Percentiles rank a stretch among this genome's conserved stretches.
These are phyloP conservation scores for Spodoptera frugiperda DNA, from an alignment of 1,140 invertebrate species.

Conservation along the genomic window DNA sequence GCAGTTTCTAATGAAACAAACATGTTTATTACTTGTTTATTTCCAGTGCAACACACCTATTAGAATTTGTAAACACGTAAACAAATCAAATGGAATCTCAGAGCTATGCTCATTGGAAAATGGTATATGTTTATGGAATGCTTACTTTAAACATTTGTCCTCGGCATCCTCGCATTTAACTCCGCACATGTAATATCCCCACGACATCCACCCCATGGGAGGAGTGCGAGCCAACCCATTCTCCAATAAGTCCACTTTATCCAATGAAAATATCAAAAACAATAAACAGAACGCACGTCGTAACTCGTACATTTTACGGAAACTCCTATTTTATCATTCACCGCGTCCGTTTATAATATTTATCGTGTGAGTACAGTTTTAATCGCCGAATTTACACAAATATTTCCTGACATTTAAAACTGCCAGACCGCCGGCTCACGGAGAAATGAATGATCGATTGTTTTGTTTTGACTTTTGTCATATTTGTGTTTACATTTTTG, in stretches of 20 bases:
- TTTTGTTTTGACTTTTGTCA: constrained; percentile 11
- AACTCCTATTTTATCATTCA: constrained; percentile 1
- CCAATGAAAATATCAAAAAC: constrained; percentile 44
- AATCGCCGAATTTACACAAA: background rate
- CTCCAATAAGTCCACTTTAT: constrained; percentile 86
- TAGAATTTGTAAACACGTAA: background rate
- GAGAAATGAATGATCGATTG: background rate
- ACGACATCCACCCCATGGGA: constrained; percentile 94
- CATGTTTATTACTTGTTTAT: no score
- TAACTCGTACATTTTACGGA: constrained; percentile 29
- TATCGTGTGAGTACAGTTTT: background rate
- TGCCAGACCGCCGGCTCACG: constrained; percentile 1
- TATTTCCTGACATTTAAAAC: constrained; percentile 6
- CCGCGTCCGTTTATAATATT: background rate
- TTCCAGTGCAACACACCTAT: no score
- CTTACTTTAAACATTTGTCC: constrained; percentile 89
- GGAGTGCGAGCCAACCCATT: constrained; percentile 94
- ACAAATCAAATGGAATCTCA: background rate
- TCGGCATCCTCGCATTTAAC: constrained; percentile 89
- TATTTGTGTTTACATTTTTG: constrained; percentile 19
- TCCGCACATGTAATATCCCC: constrained; percentile 91
- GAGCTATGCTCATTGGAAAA: background rate
- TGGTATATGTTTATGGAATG: constrained; percentile 38
- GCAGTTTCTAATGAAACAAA: no score
- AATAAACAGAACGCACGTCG: constrained; percentile 42